Percentiles rank a stretch among this genome's conserved stretches.
Conservation (phyloP, 2,888 invertebrate genomes). For the Microdon myrmicae region DNA sequence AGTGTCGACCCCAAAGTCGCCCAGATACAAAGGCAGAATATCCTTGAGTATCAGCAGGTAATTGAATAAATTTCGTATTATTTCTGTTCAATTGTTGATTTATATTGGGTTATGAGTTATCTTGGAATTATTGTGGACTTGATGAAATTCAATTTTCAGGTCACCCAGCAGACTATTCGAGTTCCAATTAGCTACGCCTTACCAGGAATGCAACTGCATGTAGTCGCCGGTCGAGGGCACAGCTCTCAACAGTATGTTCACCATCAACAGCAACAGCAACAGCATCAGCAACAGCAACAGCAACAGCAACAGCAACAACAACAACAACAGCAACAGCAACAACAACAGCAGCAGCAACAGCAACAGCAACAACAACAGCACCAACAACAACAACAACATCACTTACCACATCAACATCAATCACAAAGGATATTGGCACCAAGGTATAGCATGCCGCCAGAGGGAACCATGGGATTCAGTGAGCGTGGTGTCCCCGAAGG, state of each 20-base stretch:
- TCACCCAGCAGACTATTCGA: conserved; percentile 68
- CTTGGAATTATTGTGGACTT: conserved; percentile 13
- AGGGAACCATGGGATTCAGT: conserved; percentile 61
- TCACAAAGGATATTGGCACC: conserved; percentile 60
- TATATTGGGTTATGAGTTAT: not conserved
- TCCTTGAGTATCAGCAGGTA: conserved; percentile 67
- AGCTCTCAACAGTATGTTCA: conserved; percentile 59
- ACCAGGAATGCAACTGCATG: conserved; percentile 68
- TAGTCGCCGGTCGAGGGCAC: conserved; percentile 65
- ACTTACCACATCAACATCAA: conserved; percentile 53
- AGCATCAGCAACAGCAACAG: conserved; percentile 55
- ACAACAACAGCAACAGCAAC: conserved; percentile 53
- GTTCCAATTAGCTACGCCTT: conserved; percentile 67
- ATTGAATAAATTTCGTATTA: conserved; percentile 20
- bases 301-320: conserved; percentile 52
- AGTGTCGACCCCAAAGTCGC: conserved; percentile 63
- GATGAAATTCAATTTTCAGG: conserved; percentile 55
- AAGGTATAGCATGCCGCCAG: conserved; percentile 60
- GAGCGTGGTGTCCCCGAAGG: conserved; percentile 81
- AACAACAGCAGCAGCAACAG: conserved; percentile 53
- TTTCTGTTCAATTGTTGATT: not conserved
- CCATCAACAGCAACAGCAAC: conserved; percentile 55
- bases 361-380: conserved; percentile 47
- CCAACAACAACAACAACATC: conserved; percentile 54
- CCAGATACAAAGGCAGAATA: conserved; percentile 65